Percentiles rank a stretch among this genome's conserved stretches.
Conservation (phyloP, 2,888 invertebrate species). For the Notocelia uddmanniana region DNA sequence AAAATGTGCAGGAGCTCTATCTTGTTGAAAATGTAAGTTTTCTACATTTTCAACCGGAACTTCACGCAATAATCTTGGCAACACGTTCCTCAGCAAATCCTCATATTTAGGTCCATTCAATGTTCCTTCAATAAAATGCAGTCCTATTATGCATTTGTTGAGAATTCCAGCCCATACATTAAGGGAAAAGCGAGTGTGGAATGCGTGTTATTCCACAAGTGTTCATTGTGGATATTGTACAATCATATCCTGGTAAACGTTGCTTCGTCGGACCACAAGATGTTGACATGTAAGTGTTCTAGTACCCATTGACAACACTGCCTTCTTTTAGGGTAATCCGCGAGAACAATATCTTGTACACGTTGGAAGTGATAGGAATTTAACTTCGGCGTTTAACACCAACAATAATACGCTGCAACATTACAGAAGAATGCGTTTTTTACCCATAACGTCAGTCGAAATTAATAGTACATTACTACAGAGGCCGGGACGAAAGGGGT, state of each 20-base stretch:
- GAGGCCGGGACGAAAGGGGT: no score
- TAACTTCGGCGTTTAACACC: neutral
- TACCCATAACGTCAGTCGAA: no score
- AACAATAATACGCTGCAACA: no score
- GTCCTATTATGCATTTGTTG: neutral
- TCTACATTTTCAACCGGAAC: constrained; percentile 3
- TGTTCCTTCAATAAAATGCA: constrained; percentile 8
- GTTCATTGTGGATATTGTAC: neutral
- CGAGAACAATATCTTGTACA: neutral
- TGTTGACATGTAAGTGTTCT: constrained; percentile 19
- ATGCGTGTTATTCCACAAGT: neutral
- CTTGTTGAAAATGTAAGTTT: constrained; percentile 16
- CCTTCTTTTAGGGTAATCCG: neutral
- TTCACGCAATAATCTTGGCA: constrained; percentile 1
- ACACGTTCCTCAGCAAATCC: constrained; percentile 13
- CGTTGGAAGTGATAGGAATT: neutral
- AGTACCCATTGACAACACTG: neutral
- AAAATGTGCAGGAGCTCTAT: constrained; percentile 12
- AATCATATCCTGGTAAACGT: neutral
- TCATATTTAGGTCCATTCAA: constrained; percentile 17
- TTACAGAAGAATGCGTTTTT: no score
- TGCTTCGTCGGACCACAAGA: constrained; percentile 2
- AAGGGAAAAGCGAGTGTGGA: constrained; percentile 1
- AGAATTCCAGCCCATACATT: neutral
- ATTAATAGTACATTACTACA: no score